Conservation (phyloP, 1,140 invertebrate species). For the Rhyzopertha dominica region DNA sequence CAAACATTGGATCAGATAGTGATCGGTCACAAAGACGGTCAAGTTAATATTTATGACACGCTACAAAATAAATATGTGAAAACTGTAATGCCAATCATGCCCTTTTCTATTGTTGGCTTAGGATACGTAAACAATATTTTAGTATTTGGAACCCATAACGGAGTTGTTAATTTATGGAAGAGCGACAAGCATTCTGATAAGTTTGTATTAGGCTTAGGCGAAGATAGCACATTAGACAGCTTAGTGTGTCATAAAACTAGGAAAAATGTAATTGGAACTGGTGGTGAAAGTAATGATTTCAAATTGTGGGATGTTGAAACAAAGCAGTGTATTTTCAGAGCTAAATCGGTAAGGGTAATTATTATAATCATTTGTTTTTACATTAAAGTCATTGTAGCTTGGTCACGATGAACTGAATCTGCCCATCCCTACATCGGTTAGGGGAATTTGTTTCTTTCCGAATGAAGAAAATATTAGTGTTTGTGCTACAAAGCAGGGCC, state of each 20-base stretch:
- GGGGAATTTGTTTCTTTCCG: slow-evolving; percentile 34
- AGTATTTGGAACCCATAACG: slow-evolving; percentile 27
- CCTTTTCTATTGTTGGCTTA: slow-evolving; percentile 14
- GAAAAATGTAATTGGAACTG: slow-evolving; percentile 29
- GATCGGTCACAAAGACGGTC: slow-evolving; percentile 36
- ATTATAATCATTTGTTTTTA: neutral
- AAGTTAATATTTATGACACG: slow-evolving; percentile 28
- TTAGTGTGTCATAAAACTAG: slow-evolving; percentile 23
- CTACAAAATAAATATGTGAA: slow-evolving; percentile 23
- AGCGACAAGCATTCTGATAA: slow-evolving; percentile 25
- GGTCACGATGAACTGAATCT: slow-evolving; percentile 42
- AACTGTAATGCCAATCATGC: slow-evolving; percentile 9
- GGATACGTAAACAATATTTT: slow-evolving; percentile 20
- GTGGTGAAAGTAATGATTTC: slow-evolving; percentile 64
- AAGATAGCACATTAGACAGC: slow-evolving; percentile 25
- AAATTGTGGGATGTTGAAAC: slow-evolving; percentile 66
- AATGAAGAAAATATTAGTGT: slow-evolving; percentile 26
- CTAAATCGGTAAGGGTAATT: slow-evolving; percentile 55
- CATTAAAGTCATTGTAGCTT: slow-evolving; percentile 29
- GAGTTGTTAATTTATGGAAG: slow-evolving; percentile 30
- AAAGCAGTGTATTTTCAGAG: slow-evolving; percentile 54
- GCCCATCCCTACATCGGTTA: slow-evolving; percentile 39
- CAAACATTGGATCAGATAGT: slow-evolving; percentile 30
- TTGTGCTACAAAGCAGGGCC: slow-evolving; percentile 40
- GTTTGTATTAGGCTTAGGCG: slow-evolving; percentile 27